These are phyloP conservation scores for Siphamia tubifer DNA, from an alignment of 2,113 vertebrate species.

Conservation along the genomic window DNA sequence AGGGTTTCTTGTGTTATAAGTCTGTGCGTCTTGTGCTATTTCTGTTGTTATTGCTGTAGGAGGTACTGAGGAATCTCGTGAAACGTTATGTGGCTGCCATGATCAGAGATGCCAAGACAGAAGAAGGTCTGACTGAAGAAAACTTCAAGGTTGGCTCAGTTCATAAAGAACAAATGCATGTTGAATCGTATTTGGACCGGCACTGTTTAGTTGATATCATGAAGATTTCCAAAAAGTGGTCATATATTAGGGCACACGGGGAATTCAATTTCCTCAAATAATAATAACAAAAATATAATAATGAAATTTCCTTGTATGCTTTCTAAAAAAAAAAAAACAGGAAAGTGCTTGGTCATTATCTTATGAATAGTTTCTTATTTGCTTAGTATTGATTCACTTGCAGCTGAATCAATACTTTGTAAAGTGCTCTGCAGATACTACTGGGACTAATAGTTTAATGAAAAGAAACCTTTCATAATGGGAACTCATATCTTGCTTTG, in stretches of 20 bases:
- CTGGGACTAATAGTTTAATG: background rate
- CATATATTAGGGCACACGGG: background rate
- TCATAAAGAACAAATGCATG: background rate
- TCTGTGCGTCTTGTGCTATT: background rate
- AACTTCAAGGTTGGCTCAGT: slow-evolving; percentile 90
- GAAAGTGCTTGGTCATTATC: background rate
- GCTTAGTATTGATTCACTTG: background rate
- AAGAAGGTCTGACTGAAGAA: slow-evolving; percentile 97
- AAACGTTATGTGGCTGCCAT: slow-evolving; percentile 98
- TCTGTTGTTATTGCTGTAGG: slow-evolving; percentile 75
- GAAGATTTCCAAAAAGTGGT: background rate
- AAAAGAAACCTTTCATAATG: background rate
- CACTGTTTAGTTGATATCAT: background rate
- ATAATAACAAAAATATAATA: too few relatives aligned
- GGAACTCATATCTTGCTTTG: background rate
- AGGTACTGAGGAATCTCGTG: slow-evolving; percentile 96
- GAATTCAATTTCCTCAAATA: too few relatives aligned
- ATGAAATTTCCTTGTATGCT: background rate
- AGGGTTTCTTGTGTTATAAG: background rate
- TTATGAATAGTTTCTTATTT: background rate
- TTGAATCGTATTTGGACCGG: background rate
- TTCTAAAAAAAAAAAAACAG: background rate
- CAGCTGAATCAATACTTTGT: background rate
- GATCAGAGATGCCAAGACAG: slow-evolving; percentile 99
- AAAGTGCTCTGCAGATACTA: background rate